Evolutionary conservation across 2,888 invertebrate species (phyloP), one percentile per base, ranked within the genome.

Genomic region (Uropetala carovei): DNA sequence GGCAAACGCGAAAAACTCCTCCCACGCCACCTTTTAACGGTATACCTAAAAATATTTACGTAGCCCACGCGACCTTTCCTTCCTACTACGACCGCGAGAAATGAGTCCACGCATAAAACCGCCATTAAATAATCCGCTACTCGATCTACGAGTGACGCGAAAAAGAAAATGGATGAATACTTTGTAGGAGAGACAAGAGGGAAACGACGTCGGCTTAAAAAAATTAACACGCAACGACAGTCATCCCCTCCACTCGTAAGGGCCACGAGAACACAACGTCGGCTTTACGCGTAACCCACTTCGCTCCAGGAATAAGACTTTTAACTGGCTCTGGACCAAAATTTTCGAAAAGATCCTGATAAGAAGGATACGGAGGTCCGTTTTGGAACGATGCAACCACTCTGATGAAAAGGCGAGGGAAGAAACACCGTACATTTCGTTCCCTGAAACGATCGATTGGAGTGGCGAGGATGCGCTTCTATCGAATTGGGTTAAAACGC

Each of bases 221-320:
- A 68, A 22, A 64, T n/a, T n/a, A 64, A 0, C 68, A 8, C 7
- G n/a, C 10, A 27, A 7, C 22, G 75, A 7, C 4, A 27, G 5
- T 27, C 22, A 75, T 27, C n/a, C n/a, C 43, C 43, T 27, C 75
- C 22, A 13, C 75, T 75, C 22, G 75, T 22, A n/a, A 11, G 22
- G n/a, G 75, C 75, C 75, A 27, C 75, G 22, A 75, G 22, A 75
- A 75, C 22, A 75, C 75, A 75, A 11, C 75, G 75, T 22, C 75
- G 75, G 22, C 27, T 75, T 75, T 75, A 75, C 75, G 75, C 75
- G 75, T 75, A 75, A 75, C 27, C 27, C 75, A 75, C 22, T 75
- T 75, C 75, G 75, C 75, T 75, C 75, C 75, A 75, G 75, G 75
- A 75, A 75, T 75, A 75, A 75, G 75, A 75, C 75, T 10, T 22